Conservation (phyloP, 1,140 invertebrate genomes). For the Pomacea maculata region DNA sequence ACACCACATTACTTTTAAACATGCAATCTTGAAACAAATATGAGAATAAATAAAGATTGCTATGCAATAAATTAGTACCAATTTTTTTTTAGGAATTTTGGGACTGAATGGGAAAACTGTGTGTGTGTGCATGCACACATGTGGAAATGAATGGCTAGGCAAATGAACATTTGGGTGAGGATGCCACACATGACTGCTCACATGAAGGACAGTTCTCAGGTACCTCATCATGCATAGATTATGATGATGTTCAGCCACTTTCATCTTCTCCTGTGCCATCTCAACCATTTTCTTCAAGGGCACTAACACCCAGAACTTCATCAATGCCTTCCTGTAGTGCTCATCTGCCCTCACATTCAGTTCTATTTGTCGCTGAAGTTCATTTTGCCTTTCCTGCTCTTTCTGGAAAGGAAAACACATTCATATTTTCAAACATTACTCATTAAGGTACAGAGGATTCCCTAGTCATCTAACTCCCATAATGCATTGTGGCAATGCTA, state of each 20-base stretch:
- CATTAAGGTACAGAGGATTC: no score
- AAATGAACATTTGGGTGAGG: neutral
- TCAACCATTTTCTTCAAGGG: conserved; percentile 54
- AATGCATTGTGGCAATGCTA: no score
- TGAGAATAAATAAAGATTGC: no score
- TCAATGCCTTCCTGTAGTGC: conserved; percentile 46
- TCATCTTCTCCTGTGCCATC: conserved; percentile 37
- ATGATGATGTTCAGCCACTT: conserved; percentile 43
- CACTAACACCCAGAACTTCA: conserved; percentile 56
- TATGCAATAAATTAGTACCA: no score
- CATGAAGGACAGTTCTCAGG: neutral
- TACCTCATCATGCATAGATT: conserved; percentile 40
- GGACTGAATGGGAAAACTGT: no score
- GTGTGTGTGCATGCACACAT: no score
- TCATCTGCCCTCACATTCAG: conserved; percentile 45
- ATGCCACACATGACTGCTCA: neutral
- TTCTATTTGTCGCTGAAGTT: conserved; percentile 41
- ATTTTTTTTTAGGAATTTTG: no score
- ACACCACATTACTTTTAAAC: no score
- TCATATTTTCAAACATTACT: neutral
- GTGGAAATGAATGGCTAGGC: neutral
- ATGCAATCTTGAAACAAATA: no score
- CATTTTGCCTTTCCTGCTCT: conserved; percentile 47
- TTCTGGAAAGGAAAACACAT: conserved; percentile 19
- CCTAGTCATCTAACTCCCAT: no score